phyloP scores from a whole-genome alignment of 1,140 invertebrate genomes.

The Ridgeia piscesae region DNA sequence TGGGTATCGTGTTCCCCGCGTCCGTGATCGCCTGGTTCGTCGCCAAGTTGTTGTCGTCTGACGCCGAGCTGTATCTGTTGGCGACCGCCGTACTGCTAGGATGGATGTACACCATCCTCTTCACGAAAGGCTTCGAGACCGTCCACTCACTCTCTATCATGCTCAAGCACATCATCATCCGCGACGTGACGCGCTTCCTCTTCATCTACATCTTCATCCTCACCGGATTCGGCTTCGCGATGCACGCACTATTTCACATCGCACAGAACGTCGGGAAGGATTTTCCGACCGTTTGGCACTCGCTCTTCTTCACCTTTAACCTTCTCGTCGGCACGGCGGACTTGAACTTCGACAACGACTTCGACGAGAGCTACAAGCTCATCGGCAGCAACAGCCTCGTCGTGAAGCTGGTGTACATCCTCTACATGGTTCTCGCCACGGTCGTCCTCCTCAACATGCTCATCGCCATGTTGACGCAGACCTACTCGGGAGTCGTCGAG shows the following conservation, averaged over 20 bases:
- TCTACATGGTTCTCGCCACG: constrained; percentile 29
- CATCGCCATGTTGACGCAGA: constrained; percentile 33
- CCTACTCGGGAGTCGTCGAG: constrained; percentile 27
- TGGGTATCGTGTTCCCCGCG: constrained; percentile 13
- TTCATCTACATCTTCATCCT: constrained; percentile 31
- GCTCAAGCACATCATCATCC: constrained; percentile 32
- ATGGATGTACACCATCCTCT: constrained; percentile 31
- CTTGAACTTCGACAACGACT: constrained; percentile 23
- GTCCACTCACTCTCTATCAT: constrained; percentile 33
- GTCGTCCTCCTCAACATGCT: constrained; percentile 33
- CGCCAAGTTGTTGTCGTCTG: not conserved
- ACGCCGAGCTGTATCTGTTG: constrained; percentile 19
- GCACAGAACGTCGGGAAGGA: constrained; percentile 7
- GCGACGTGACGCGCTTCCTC: constrained; percentile 32
- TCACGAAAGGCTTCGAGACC: constrained; percentile 30
- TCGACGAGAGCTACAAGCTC: constrained; percentile 23
- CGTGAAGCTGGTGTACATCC: constrained; percentile 25
- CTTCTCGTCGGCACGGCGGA: constrained; percentile 30
- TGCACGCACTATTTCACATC: constrained; percentile 30
- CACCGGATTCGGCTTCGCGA: constrained; percentile 28
- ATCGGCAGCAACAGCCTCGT: constrained; percentile 16
- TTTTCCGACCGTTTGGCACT: constrained; percentile 15
- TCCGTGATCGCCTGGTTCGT: constrained; percentile 25
- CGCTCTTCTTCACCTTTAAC: constrained; percentile 30
- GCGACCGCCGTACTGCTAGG: constrained; percentile 28